Conservation (phyloP, 2,113 vertebrate genomes). For the Callionymus lyra region DNA sequence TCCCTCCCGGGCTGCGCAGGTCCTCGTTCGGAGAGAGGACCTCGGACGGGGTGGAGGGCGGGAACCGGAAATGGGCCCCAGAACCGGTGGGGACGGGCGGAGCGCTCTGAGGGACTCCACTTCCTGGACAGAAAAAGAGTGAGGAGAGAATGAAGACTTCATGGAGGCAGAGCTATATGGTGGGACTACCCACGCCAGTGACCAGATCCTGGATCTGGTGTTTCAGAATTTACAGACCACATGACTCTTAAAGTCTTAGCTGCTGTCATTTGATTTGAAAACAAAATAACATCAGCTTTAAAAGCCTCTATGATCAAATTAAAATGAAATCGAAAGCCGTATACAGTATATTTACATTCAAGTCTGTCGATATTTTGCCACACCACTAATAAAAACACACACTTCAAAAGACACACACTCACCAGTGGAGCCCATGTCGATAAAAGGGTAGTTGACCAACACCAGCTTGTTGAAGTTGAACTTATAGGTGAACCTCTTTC, state of each 20-base stretch:
- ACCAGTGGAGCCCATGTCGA: slow-evolving; percentile 81
- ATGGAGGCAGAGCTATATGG: slow-evolving; percentile 10
- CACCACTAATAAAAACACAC: slow-evolving; percentile 17
- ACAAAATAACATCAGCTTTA: no score
- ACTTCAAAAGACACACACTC: slow-evolving; percentile 9
- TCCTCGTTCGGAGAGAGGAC: slow-evolving; percentile 83
- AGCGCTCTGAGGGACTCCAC: slow-evolving; percentile 82
- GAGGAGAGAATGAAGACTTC: no score
- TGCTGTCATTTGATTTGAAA: no score
- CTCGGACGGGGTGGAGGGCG: slow-evolving; percentile 78
- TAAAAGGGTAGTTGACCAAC: slow-evolving; percentile 89
- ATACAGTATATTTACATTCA: no score
- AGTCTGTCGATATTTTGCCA: no score
- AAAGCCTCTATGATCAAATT: no score
- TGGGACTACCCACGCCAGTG: slow-evolving; percentile 17
- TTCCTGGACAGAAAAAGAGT: slow-evolving; percentile 55
- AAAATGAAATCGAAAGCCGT: no score
- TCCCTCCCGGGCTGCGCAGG: slow-evolving; percentile 73
- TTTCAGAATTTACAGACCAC: no score
- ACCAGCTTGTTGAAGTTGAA: slow-evolving; percentile 93
- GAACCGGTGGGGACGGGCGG: slow-evolving; percentile 78
- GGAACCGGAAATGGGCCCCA: slow-evolving; percentile 81
- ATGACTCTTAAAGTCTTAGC: no score
- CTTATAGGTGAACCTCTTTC: slow-evolving; percentile 89
- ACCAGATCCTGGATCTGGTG: no score